Conservation (phyloP, 2,888 invertebrate species). For the Deilephila elpenor region DNA sequence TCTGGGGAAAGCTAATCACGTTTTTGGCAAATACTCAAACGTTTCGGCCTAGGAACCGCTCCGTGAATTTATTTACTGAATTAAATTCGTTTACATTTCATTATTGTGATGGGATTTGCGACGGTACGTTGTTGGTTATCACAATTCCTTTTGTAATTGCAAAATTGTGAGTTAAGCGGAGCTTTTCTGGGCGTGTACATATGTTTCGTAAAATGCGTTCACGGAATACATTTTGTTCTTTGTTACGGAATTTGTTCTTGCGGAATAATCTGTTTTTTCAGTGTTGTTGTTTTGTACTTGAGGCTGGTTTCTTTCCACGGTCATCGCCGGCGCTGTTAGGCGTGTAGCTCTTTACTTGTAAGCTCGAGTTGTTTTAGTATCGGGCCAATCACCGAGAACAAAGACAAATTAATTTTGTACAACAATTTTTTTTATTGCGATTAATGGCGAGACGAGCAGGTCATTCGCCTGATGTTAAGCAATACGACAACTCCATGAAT, state of each 20-base stretch:
- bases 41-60: slow-evolving; percentile 16
- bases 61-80: slow-evolving; percentile 29
- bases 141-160: slow-evolving; percentile 12
- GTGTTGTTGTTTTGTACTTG: neutral
- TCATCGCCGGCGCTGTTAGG: too few species aligned
- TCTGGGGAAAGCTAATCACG: slow-evolving; percentile 46
- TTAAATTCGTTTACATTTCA: slow-evolving; percentile 30
- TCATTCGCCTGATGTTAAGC: too few species aligned
- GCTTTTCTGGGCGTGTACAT: neutral
- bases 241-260: neutral
- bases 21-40: slow-evolving; percentile 55
- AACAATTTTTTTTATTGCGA: too few species aligned
- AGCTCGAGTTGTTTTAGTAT: too few species aligned
- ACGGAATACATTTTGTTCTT: neutral
- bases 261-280: neutral
- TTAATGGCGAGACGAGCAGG: too few species aligned
- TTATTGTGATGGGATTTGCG: slow-evolving; percentile 33
- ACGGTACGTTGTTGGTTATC: slow-evolving; percentile 33
- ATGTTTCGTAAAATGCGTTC: neutral
- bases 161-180: slow-evolving; percentile 1
- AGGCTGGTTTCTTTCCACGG: too few species aligned
- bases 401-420: too few species aligned
- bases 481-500: too few species aligned
- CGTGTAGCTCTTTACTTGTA: too few species aligned
- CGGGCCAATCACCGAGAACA: too few species aligned